A percentile compares a stretch with the other conserved stretches of the same genome.
phyloP scores from a whole-genome alignment of 2,797 vertebrate genomes.

The Aotus griseimembra region DNA sequence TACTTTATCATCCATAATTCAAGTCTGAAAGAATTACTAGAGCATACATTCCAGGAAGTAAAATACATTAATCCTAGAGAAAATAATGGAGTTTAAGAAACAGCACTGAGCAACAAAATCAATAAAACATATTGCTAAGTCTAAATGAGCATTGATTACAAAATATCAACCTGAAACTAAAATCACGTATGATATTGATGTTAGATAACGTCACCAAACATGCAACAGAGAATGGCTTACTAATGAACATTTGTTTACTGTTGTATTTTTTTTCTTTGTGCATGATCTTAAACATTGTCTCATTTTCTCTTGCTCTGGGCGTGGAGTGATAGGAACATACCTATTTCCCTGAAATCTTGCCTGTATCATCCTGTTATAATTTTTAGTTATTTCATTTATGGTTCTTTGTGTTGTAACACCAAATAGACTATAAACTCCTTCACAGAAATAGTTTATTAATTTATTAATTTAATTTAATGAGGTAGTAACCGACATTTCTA shows the following conservation, averaged over 20 bases:
- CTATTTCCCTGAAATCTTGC: background rate
- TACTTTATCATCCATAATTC: conserved; percentile 20
- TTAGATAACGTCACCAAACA: background rate
- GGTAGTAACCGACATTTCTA: background rate
- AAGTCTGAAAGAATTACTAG: conserved; percentile 31
- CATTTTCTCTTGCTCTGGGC: background rate
- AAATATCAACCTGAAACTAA: conserved; percentile 35
- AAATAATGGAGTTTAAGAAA: conserved; percentile 35
- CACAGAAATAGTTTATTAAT: background rate
- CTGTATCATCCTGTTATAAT: background rate
- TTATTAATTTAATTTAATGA: conserved; percentile 12
- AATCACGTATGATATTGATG: background rate
- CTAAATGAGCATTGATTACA: conserved; percentile 33
- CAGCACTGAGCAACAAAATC: background rate
- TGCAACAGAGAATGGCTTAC: background rate
- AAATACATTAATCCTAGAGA: conserved; percentile 24
- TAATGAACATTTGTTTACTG: background rate
- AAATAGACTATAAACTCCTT: conserved; percentile 1
- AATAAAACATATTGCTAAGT: conserved; percentile 19
- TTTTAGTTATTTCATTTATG: background rate
- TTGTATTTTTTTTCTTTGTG: background rate
- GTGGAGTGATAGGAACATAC: background rate
- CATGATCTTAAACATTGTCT: background rate
- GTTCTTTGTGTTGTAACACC: background rate
- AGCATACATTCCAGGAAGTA: background rate